Conservation (phyloP, 30 jellyfish, hydroid and myxozoan genomes). For the Cassiopea xamachana region DNA sequence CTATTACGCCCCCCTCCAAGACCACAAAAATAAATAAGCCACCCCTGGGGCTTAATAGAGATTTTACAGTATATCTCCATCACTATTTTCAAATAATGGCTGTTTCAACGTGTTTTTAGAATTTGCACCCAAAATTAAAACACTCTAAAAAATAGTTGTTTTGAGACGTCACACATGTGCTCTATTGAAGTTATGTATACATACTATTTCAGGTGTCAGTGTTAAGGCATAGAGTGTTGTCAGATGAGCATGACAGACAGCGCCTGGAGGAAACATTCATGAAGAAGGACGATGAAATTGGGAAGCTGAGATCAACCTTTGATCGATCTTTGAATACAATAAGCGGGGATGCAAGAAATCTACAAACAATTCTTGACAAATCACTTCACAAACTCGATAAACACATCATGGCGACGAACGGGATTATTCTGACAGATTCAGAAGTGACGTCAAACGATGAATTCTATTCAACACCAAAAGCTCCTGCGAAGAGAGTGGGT, state of each 20-base stretch:
- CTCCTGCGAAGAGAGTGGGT: background rate
- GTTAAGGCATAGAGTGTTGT: constrained; percentile 42
- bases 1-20: too few species aligned
- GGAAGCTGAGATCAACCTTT: constrained; percentile 73
- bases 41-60: too few species aligned
- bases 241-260: constrained; percentile 79
- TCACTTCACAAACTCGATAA: constrained; percentile 89
- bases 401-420: constrained; percentile 73
- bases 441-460: constrained; percentile 82
- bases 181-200: background rate
- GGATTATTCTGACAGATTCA: constrained; percentile 68
- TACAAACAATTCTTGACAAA: constrained; percentile 79
- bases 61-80: too few species aligned
- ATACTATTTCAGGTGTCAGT: background rate
- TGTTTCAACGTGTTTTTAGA: too few species aligned
- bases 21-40: too few species aligned
- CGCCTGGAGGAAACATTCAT: constrained; percentile 78
- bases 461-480: constrained; percentile 3
- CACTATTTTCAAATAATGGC: too few species aligned
- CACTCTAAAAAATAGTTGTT: too few species aligned
- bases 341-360: constrained; percentile 83
- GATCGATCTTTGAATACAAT: constrained; percentile 90
- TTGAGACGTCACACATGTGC: background rate
- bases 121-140: too few species aligned
- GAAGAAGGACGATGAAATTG: constrained; percentile 82